These are phyloP conservation scores for Lamprotornis superbus DNA, from an alignment of 2,113 vertebrate species.

Conservation along the genomic window DNA sequence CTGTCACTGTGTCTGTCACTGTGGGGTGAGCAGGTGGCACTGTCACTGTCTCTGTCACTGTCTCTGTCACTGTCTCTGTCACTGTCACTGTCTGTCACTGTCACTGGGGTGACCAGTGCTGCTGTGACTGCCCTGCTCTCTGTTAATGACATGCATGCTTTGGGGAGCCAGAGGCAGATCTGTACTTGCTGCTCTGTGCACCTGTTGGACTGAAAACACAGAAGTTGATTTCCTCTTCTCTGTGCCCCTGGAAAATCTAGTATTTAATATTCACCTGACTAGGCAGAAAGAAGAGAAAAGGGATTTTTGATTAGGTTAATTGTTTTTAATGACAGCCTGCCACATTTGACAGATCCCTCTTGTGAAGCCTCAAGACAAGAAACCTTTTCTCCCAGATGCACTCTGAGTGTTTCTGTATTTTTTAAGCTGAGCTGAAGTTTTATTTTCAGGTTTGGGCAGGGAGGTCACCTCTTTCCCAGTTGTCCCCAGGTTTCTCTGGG, in stretches of 20 bases:
- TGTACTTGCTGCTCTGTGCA: background rate
- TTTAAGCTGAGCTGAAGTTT: background rate
- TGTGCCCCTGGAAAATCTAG: background rate
- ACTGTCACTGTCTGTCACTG: background rate
- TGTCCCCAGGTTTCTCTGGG: background rate
- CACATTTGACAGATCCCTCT: slow-evolving; percentile 23
- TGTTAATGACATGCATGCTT: background rate
- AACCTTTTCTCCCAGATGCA: background rate
- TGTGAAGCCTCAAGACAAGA: background rate
- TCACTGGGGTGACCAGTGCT: background rate
- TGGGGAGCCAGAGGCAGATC: background rate
- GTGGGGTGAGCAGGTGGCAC: too few relatives aligned
- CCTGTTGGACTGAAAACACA: background rate
- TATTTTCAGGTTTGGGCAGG: background rate
- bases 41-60: background rate
- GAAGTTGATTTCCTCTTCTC: slow-evolving; percentile 31
- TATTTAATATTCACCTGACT: slow-evolving; percentile 47
- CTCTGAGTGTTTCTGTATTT: background rate
- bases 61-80: background rate
- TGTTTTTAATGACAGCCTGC: slow-evolving; percentile 51
- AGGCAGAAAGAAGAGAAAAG: slow-evolving; percentile 33
- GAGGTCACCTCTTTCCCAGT: background rate
- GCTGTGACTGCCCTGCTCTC: background rate
- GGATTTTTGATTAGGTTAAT: slow-evolving; percentile 36
- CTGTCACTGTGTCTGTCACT: background rate